Percentiles rank a stretch among this genome's conserved stretches.
Evolutionary conservation across 2,113 vertebrate species (phyloP).

Genomic region (Solea senegalensis): DNA sequence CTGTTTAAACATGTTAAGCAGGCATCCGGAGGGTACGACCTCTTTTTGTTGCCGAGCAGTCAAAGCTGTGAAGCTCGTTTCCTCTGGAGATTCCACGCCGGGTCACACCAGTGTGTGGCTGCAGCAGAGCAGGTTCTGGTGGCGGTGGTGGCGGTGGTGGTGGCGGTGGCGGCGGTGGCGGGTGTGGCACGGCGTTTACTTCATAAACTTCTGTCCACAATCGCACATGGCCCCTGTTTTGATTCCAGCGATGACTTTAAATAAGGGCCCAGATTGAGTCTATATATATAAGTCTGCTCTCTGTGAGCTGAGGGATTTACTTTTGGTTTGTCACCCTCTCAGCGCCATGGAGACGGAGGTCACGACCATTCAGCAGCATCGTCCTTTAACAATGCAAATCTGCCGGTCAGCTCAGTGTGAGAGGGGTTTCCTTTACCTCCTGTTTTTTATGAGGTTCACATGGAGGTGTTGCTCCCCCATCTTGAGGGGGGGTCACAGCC

Average conservation of each 20-base stretch:
- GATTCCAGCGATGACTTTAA: conserved; percentile 39
- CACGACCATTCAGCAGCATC: conserved; percentile 47
- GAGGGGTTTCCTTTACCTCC: conserved; percentile 31
- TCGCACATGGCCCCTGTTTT: conserved; percentile 31
- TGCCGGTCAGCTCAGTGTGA: conserved; percentile 42
- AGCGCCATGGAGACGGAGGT: conserved; percentile 55
- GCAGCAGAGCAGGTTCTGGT: conserved; percentile 12
- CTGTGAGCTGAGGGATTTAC: conserved; percentile 60
- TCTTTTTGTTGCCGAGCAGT: conserved; percentile 29
- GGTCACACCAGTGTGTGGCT: background rate
- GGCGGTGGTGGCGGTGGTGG: background rate
- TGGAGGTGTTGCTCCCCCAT: conserved; percentile 36
- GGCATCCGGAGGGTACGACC: conserved; percentile 12
- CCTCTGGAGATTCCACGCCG: background rate
- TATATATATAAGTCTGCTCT: conserved; percentile 54
- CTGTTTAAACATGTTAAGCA: conserved; percentile 22
- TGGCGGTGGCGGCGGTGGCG: background rate
- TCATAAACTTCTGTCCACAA: conserved; percentile 1
- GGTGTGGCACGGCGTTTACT: conserved; percentile 27
- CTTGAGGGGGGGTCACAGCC: conserved; percentile 39
- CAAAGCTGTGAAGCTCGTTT: background rate
- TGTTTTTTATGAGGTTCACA: conserved; percentile 53
- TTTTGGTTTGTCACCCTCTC: conserved; percentile 63
- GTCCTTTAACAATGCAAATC: conserved; percentile 42
- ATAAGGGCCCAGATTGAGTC: conserved; percentile 62